These are phyloP conservation scores for Rhea pennata DNA, from an alignment of 2,113 vertebrate genomes.

Conservation along the genomic window DNA sequence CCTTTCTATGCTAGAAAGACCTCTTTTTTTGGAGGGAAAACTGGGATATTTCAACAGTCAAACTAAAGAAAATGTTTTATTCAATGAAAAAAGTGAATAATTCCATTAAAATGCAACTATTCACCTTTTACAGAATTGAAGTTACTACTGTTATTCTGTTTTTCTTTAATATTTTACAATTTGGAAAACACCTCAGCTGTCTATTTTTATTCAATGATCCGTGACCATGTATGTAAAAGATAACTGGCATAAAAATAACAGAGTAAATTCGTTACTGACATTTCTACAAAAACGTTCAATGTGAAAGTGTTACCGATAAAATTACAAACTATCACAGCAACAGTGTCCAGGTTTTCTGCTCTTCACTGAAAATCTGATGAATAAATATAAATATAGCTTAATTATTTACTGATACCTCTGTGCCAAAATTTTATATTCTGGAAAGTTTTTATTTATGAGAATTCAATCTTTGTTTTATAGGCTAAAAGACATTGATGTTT, in stretches of 20 bases:
- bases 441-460: not conserved
- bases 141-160: not conserved
- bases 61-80: not conserved
- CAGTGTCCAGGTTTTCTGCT: not conserved
- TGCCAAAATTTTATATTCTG: not conserved
- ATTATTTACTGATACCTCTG: not conserved
- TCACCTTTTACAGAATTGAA: not conserved
- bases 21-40: not conserved
- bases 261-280: not conserved
- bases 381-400: not conserved
- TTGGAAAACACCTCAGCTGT: not conserved
- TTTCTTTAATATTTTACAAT: not conserved
- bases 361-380: not conserved
- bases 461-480: not conserved
- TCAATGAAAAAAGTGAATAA: not conserved
- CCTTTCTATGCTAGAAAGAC: not conserved
- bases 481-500: not conserved
- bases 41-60: not conserved
- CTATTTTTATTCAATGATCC: not conserved
- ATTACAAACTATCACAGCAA: not conserved
- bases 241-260: not conserved
- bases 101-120: not conserved
- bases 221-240: not conserved
- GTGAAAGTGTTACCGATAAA: not conserved
- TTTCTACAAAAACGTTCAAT: not conserved